Evolutionary conservation across 2,888 invertebrate genomes (phyloP).

Genomic region (Drosophila borealis): DNA sequence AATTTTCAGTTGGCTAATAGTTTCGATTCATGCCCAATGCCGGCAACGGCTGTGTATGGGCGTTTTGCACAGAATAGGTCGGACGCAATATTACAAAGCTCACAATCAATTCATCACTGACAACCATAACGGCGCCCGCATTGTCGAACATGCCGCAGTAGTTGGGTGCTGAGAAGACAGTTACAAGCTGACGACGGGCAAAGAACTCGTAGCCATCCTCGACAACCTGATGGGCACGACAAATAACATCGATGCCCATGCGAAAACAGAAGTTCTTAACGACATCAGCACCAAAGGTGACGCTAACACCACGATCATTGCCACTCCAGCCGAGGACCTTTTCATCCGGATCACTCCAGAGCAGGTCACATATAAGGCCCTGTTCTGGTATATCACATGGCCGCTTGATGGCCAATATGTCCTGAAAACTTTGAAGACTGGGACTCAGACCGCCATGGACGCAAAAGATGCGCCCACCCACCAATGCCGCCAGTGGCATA

Average conservation of each 20-base stretch:
- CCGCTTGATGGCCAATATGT: constrained; percentile 98
- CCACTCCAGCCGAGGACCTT: constrained; percentile 99
- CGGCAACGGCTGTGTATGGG: constrained; percentile 6
- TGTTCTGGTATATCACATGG: constrained; percentile 99
- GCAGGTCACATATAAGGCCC: constrained; percentile 96
- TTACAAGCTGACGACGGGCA: constrained; percentile 98
- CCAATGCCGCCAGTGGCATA: constrained; percentile 98
- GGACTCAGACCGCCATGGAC: constrained; percentile 94
- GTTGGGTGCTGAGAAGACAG: constrained; percentile 95
- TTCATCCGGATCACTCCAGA: constrained; percentile 99
- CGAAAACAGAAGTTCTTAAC: constrained; percentile 99
- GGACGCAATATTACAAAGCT: constrained; percentile 98
- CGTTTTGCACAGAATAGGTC: constrained; percentile 9
- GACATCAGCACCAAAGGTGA: constrained; percentile 99
- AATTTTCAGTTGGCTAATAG: constrained; percentile 23
- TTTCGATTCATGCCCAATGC: constrained; percentile 50
- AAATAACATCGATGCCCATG: constrained; percentile 99
- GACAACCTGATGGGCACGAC: constrained; percentile 99
- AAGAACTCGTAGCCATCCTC: constrained; percentile 99
- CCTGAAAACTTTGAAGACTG: constrained; percentile 97
- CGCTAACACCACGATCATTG: constrained; percentile 99
- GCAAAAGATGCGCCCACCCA: constrained; percentile 89
- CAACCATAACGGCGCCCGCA: constrained; percentile 98
- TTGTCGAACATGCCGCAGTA: constrained; percentile 96
- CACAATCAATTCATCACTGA: constrained; percentile 99